Evolutionary conservation across 2,113 vertebrate genomes (phyloP).

Genomic region (Dicerorhinus sumatrensis): DNA sequence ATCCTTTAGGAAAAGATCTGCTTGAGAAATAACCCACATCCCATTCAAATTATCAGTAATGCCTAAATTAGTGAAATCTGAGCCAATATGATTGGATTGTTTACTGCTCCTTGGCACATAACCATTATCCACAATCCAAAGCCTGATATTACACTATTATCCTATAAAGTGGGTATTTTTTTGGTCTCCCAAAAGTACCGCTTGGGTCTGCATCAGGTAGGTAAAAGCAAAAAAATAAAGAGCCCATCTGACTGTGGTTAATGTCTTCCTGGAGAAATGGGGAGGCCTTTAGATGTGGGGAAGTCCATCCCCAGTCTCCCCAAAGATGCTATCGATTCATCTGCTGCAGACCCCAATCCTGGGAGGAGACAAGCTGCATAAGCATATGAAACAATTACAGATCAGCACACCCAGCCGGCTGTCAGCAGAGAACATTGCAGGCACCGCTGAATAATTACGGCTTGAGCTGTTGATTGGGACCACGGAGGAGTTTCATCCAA

Average conservation of each 20-base stretch:
- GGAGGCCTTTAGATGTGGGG: background rate
- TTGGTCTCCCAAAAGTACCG: background rate
- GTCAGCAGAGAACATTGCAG: constrained; percentile 38
- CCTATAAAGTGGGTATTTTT: constrained; percentile 9
- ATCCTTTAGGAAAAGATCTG: constrained; percentile 5
- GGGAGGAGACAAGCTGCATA: background rate
- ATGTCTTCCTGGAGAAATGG: background rate
- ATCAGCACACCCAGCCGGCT: constrained; percentile 26
- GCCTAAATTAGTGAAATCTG: constrained; percentile 27
- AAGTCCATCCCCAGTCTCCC: background rate
- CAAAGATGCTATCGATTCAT: background rate
- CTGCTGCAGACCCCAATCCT: background rate
- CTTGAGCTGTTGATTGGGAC: constrained; percentile 40
- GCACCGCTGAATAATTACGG: background rate
- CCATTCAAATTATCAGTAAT: constrained; percentile 17
- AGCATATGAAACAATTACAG: constrained; percentile 60
- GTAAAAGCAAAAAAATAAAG: background rate
- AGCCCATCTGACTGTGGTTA: background rate
- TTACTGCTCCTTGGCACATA: constrained; percentile 23
- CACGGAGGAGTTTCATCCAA: constrained; percentile 19
- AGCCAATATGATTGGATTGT: constrained; percentile 49
- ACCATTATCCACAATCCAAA: background rate
- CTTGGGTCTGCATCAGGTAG: background rate
- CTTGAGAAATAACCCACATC: constrained; percentile 21
- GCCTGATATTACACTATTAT: constrained; percentile 23